A percentile compares a stretch with the other conserved stretches of the same genome.
These are phyloP conservation scores for Drosophila kikkawai DNA, from an alignment of 1,140 invertebrate genomes.

Conservation along the genomic window DNA sequence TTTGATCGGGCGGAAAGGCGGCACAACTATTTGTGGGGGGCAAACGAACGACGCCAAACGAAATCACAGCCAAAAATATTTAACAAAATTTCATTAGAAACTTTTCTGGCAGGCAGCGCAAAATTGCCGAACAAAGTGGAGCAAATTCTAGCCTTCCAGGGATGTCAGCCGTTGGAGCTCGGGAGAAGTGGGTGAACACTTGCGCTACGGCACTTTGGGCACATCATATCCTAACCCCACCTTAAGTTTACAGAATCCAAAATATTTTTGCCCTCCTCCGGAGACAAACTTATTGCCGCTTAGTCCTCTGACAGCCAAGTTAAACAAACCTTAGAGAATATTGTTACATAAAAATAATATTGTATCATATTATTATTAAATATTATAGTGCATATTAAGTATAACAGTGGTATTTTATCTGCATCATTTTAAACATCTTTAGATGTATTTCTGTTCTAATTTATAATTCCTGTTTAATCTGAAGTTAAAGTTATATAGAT, in stretches of 20 bases:
- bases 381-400: background rate
- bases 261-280: background rate
- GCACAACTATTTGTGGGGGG: constrained; percentile 51
- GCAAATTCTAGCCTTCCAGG: constrained; percentile 21
- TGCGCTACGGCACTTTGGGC: constrained; percentile 10
- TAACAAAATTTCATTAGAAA: constrained; percentile 76
- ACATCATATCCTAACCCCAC: constrained; percentile 28
- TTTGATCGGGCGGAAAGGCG: constrained; percentile 14
- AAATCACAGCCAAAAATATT: constrained; percentile 73
- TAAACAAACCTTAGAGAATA: too few species aligned
- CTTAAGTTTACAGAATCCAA: constrained; percentile 26
- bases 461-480: too few species aligned
- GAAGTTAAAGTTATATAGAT: background rate
- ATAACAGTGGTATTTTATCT: background rate
- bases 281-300: background rate
- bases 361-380: too few species aligned
- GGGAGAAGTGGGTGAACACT: background rate
- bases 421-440: background rate
- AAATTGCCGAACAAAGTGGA: constrained; percentile 57
- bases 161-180: constrained; percentile 15
- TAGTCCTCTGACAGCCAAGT: constrained; percentile 11
- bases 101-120: constrained; percentile 47
- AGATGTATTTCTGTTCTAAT: background rate
- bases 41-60: constrained; percentile 22
- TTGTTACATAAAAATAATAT: too few species aligned